Evolutionary conservation across 2,113 vertebrate genomes (phyloP).

Genomic region (Meles meles): DNA sequence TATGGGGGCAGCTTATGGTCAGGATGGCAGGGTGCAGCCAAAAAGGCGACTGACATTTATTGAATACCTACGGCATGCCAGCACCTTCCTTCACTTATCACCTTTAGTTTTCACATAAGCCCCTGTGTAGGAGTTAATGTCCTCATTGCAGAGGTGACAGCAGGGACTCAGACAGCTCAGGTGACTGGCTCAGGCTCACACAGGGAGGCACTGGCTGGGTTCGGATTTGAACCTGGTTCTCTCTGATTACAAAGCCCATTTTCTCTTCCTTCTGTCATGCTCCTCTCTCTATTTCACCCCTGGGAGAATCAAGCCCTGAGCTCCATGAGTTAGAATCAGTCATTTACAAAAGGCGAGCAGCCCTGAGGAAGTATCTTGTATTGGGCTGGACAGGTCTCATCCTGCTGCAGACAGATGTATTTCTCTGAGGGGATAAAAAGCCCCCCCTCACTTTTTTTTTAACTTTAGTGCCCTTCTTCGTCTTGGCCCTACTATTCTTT

Average conservation of each 20-base stretch:
- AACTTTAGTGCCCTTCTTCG: not conserved
- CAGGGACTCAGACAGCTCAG: not conserved
- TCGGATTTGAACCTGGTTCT: not conserved
- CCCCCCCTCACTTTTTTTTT: not conserved
- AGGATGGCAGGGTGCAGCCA: not conserved
- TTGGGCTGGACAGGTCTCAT: not conserved
- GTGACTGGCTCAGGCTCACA: not conserved
- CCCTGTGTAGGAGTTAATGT: not conserved
- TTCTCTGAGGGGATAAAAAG: not conserved
- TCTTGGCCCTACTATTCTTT: not conserved
- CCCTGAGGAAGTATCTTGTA: not conserved
- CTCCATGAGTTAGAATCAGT: not conserved
- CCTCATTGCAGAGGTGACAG: not conserved
- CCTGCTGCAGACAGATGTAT: not conserved
- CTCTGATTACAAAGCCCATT: not conserved
- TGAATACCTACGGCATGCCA: not conserved
- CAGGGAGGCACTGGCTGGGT: not conserved
- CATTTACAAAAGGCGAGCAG: not conserved
- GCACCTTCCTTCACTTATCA: not conserved
- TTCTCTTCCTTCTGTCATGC: not conserved
- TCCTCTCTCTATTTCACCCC: not conserved
- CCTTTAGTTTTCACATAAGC: not conserved
- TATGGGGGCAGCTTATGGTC: not conserved
- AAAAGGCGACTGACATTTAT: not conserved
- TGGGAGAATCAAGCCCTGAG: not conserved